Evolutionary conservation across 2,888 invertebrate species (phyloP), one percentile per base, ranked within the genome.

Genomic region (Thysanoteuthis rhombus): DNA sequence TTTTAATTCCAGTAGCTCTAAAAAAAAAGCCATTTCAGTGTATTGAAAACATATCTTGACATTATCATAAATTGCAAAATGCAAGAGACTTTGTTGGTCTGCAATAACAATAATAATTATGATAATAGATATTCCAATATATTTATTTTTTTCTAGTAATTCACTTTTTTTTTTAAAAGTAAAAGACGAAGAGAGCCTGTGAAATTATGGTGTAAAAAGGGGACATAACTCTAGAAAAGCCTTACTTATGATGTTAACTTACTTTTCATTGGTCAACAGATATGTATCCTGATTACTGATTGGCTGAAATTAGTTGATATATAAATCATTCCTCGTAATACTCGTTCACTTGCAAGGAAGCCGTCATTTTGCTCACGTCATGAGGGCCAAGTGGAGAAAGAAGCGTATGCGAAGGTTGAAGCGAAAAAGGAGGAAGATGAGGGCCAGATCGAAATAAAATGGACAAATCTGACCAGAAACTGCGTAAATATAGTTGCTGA

Each of bases 391-490:
- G n/a, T 92, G 92, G 92, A 22, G 92, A 92, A 92, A 92, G 42
- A 92, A 92, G 42, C 92, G 45, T 92, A 92, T 92, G 92, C 32
- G 92, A 45, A 92, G 92, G 32, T 40, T 92, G 92, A 92, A 92
- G 92, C 40, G 92, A 92, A 92, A 92, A 92, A 92, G 92, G 42
- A 32, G 92, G n/a, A 92, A 92, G 92, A 92, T 92, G 92, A 45
- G 92, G 92, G 92, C 92, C 36, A 92, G 92, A 10, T 92, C 92
- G 40, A 92, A 92, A n/a, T 92, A 92, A 36, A 92, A 6, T n/a
- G 16, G 3, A n/a, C n/a, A 36, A 75, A n/a, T 75, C n/a, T 75
- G 75, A n/a, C n/a, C 16, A n/a, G 36, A 36, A 36, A 75, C n/a
- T 12, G 16, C n/a, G 75, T 75, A 36, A n/a, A 16, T 36, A 75